phyloP scores from a whole-genome alignment of 2,113 vertebrate species.

The Mesitornis unicolor region DNA sequence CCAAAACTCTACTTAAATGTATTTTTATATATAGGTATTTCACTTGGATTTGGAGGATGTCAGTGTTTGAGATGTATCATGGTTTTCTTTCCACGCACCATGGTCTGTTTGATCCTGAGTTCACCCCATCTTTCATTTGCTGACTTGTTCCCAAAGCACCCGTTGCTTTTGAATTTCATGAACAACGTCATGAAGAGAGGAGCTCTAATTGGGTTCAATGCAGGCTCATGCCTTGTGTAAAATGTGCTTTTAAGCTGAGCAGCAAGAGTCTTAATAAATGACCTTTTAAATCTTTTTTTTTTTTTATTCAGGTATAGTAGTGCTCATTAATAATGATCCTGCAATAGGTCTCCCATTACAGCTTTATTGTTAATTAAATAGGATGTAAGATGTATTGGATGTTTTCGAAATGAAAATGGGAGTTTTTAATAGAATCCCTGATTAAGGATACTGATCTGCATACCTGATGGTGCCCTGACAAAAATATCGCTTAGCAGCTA shows the following conservation, averaged over 20 bases:
- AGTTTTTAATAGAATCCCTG: constrained; percentile 35
- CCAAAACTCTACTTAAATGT: background rate
- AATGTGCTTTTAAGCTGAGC: background rate
- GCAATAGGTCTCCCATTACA: background rate
- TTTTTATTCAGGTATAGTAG: constrained; percentile 47
- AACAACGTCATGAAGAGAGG: background rate
- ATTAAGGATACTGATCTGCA: background rate
- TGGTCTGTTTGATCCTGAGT: background rate
- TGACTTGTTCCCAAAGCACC: background rate
- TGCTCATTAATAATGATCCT: background rate
- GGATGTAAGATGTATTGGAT: constrained; percentile 30
- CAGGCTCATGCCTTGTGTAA: background rate
- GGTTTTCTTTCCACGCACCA: background rate
- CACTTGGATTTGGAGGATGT: background rate
- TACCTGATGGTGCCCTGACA: constrained; percentile 1
- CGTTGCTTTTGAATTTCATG: background rate
- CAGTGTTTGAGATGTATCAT: background rate
- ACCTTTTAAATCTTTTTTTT: constrained; percentile 32
- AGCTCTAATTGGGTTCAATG: background rate
- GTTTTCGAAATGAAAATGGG: constrained; percentile 16
- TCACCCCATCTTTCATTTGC: background rate
- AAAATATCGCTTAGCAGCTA: background rate
- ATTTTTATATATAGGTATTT: background rate
- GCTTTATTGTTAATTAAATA: constrained; percentile 45
- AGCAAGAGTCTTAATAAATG: constrained; percentile 34